Evolutionary conservation across 1,140 invertebrate genomes (phyloP).

Genomic region (Drosophila persimilis): DNA sequence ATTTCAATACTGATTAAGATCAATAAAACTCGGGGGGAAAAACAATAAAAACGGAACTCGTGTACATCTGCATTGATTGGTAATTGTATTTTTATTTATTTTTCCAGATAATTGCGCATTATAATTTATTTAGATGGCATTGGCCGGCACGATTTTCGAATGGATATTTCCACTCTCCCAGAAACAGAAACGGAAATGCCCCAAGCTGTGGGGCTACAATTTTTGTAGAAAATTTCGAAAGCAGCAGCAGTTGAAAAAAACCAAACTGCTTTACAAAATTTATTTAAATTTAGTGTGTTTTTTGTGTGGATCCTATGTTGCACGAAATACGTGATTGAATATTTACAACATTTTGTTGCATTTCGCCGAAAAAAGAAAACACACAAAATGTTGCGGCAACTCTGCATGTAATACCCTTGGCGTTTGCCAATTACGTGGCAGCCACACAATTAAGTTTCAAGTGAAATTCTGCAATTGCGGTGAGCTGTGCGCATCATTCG

Average conservation of each 20-base stretch:
- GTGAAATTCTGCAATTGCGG: constrained; percentile 78
- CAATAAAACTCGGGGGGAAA: not conserved
- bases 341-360: constrained; percentile 75
- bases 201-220: constrained; percentile 14
- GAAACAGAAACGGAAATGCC: constrained; percentile 66
- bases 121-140: constrained; percentile 48
- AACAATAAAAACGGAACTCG: constrained; percentile 38
- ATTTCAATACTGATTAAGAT: constrained; percentile 17
- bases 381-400: constrained; percentile 32
- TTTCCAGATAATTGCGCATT: constrained; percentile 51
- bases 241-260: constrained; percentile 14
- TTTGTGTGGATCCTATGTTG: constrained; percentile 48
- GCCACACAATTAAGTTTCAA: constrained; percentile 69
- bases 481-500: constrained; percentile 65
- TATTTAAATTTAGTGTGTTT: constrained; percentile 67
- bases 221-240: constrained; percentile 25
- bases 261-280: constrained; percentile 67
- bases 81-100: constrained; percentile 44
- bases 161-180: constrained; percentile 14
- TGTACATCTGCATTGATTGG: constrained; percentile 18
- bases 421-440: constrained; percentile 70
- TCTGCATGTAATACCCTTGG: constrained; percentile 68
- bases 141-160: constrained; percentile 51
- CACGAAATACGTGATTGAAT: constrained; percentile 80
- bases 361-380: constrained; percentile 45